Evolutionary conservation across 2,888 invertebrate genomes (phyloP), one percentile per base, ranked within the genome.

Genomic region (Mimachlamys varia): DNA sequence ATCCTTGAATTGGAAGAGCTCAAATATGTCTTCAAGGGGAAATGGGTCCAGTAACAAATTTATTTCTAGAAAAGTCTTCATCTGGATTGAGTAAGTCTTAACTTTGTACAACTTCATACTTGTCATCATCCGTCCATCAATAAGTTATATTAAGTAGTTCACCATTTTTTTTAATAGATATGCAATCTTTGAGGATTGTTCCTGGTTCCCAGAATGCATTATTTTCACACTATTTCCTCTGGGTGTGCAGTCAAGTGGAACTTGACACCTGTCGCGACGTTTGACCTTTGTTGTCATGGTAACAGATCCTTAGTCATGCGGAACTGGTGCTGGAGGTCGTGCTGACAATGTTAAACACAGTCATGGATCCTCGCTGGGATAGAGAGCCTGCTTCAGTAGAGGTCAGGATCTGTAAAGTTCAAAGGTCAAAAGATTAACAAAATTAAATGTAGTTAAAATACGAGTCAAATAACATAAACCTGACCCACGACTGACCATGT

Each of bases 321-420:
- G 89, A 92, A 88, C 94, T 94, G 58, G 92, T 90, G 38, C 91
- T 92, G 4, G 90, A 53, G 15, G 92, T 89, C 55, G 89, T 88
- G 33, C 92, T 92, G 27, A 93, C 91, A 49, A 94, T 91, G 90
- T 94, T 94, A 44, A 94, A 93, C 38, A 94, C 93, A 50, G 93
- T 90, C 92, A 93, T 92, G 44, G 94, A 94, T 33, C 92, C 92
- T 33, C 93, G 90, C 88, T 93, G 93, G 7, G 76, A 76, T 38
- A 89, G 53, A 22, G 92, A 50, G 17, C 89, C 93, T 44, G 92
- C 92, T 19, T 89, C 87, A n/a, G 92, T 93, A 87, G 90, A 90
- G 15, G 92, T 92, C 87, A 93, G 92, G 37, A 94, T 92, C 93
- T 94, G 92, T 17, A 92, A 93, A 76, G 76, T 27, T 76, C 76